phyloP scores from a whole-genome alignment of 2,113 vertebrate genomes.

The Echinops telfairi region DNA sequence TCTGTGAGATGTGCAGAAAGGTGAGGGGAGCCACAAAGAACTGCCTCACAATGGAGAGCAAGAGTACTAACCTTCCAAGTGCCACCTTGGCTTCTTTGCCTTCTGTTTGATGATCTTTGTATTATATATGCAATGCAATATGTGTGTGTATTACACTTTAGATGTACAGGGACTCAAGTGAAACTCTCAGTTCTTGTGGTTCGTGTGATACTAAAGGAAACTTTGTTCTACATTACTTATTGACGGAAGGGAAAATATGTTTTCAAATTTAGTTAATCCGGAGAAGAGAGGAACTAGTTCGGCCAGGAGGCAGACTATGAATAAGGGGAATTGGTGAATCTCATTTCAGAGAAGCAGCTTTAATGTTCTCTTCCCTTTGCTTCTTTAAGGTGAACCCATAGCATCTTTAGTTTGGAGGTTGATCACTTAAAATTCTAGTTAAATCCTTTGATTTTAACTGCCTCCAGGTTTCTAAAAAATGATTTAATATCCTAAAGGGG shows the following conservation, averaged over 20 bases:
- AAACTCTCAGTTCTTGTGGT: neutral
- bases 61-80: no score
- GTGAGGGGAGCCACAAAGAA: neutral
- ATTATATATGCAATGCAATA: no score
- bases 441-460: conserved; percentile 26
- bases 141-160: neutral
- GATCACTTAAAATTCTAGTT: neutral
- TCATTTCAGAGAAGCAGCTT: neutral
- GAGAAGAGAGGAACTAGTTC: neutral
- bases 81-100: neutral
- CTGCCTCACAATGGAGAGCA: neutral
- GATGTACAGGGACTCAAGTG: neutral
- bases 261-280: neutral
- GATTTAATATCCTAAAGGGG: neutral
- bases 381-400: neutral
- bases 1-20: neutral
- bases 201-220: neutral
- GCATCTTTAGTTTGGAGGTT: conserved; percentile 9
- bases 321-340: neutral
- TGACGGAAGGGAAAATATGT: neutral
- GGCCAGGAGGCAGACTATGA: neutral
- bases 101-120: neutral
- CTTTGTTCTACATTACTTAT: neutral
- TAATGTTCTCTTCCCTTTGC: neutral
- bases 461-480: neutral